phyloP scores from a whole-genome alignment of 2,113 vertebrate genomes.

The Aythya baeri region DNA sequence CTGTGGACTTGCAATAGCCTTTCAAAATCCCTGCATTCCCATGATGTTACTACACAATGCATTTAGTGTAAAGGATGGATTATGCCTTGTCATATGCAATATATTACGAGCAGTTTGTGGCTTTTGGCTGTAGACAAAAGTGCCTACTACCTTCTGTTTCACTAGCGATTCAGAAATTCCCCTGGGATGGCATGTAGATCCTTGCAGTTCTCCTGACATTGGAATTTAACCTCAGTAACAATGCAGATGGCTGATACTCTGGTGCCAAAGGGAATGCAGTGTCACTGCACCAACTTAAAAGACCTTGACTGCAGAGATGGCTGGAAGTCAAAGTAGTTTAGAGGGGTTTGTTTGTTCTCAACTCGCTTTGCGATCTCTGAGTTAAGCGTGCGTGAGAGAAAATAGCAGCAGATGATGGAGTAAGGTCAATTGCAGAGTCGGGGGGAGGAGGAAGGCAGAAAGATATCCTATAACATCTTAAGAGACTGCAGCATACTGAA shows the following conservation, averaged over 20 bases:
- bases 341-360: not conserved
- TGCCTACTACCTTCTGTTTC: not conserved
- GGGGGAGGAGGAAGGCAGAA: not conserved
- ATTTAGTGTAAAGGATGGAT: not conserved
- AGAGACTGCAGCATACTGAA: not conserved
- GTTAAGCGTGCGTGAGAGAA: not conserved
- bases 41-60: not conserved
- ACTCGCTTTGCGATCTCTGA: not conserved
- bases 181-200: not conserved
- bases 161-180: not conserved
- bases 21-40: not conserved
- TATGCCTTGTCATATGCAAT: not conserved
- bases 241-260: not conserved
- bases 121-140: not conserved
- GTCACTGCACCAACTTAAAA: not conserved
- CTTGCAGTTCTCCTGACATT: constrained; percentile 5
- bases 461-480: not conserved
- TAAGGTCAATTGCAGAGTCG: not conserved
- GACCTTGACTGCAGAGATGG: not conserved
- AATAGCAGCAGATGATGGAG: not conserved
- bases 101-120: not conserved
- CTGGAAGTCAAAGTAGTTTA: not conserved
- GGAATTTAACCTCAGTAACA: not conserved
- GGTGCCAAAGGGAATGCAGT: not conserved
- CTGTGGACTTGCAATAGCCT: not conserved